Percentiles rank a stretch among this genome's conserved stretches.
These are phyloP conservation scores for Drosophila acutilabella DNA, from an alignment of 2,888 invertebrate species.

Conservation along the genomic window DNA sequence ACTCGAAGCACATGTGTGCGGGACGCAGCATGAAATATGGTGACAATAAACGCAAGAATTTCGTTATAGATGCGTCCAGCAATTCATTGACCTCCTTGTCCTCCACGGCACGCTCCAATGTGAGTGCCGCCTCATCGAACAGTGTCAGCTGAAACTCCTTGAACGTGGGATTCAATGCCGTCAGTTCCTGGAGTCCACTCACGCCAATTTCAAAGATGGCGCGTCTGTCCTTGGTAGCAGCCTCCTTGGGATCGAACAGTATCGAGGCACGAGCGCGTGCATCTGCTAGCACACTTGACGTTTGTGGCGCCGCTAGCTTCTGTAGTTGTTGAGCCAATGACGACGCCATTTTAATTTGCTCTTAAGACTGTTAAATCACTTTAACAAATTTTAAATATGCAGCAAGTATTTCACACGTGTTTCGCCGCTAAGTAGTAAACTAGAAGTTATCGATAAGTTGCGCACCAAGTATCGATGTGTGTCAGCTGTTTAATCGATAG, in stretches of 20 bases:
- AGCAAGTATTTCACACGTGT: constrained; percentile 57
- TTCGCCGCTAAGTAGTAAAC: constrained; percentile 30
- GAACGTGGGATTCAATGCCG: constrained; percentile 90
- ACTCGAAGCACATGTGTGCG: constrained; percentile 95
- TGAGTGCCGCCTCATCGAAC: constrained; percentile 91
- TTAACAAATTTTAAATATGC: constrained; percentile 7
- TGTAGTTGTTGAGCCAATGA: constrained; percentile 92
- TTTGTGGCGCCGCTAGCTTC: constrained; percentile 91
- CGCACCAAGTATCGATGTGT: not conserved
- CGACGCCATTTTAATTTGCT: constrained; percentile 86
- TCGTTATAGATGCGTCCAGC: constrained; percentile 90
- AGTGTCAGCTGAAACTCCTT: constrained; percentile 90
- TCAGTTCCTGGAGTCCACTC: constrained; percentile 93
- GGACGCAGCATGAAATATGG: constrained; percentile 95
- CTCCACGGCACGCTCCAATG: constrained; percentile 93
- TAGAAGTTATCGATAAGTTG: constrained; percentile 28
- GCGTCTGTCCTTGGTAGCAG: constrained; percentile 93
- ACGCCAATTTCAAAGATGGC: constrained; percentile 94
- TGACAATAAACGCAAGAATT: constrained; percentile 92
- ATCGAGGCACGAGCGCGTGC: constrained; percentile 92
- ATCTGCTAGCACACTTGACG: constrained; percentile 88
- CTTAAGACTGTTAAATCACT: constrained; percentile 10
- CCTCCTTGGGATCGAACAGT: constrained; percentile 95
- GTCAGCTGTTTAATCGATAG: constrained; percentile 13
- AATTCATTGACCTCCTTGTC: constrained; percentile 90